Base-by-base conservation (phyloP, 2,797 vertebrate species). In the Diplodus puntazzo region DNA sequence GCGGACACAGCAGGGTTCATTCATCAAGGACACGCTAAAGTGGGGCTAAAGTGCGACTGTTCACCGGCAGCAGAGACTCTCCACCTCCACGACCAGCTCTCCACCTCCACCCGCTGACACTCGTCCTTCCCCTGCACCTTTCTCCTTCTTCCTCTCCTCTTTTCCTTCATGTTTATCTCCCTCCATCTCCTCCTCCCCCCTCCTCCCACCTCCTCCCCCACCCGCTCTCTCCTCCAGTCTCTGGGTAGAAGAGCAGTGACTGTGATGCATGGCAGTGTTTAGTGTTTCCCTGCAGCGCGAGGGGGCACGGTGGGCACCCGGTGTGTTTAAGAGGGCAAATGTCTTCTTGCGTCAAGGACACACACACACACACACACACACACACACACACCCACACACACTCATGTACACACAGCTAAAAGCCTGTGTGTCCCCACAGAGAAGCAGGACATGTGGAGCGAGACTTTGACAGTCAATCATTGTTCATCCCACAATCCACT, bases 181-280 rank as follows among this genome's bases (percentile, higher is more conserved):
- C 2, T 54, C 23, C 53, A 8, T n/a, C 55, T 68, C 42, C 20
- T 52, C 25, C 34, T 52, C 18, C 4, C 52, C 3, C 25, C 14
- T 12, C 18, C 11, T 17, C 42, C 9, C 9, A 0, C 5, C 2
- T 9, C 23, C 3, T 17, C 18, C 2, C 13, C n/a, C 14, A 20
- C 52, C 25, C 7, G 5, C 2, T 54, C 25, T 16, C 67, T 34
- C 4, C 1, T 63, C 17, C 52, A 16, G 59, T 43, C 65, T 73
- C 54, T 11, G 64, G 46, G 43, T 8, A 48, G 53, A 50, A 3
- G 50, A 6, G 57, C 67, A 58, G 83, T 81, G 78, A 86, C 87
- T 65, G 72, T 87, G 89, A 94, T 92, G 83, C 85, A 93, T 86
- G 77, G 83, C 78, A 18, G 69, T 80, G 77, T 88, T 90, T 84